These are phyloP conservation scores for Melanaphis sacchari DNA, from an alignment of 1,140 invertebrate genomes.

Conservation along the genomic window DNA sequence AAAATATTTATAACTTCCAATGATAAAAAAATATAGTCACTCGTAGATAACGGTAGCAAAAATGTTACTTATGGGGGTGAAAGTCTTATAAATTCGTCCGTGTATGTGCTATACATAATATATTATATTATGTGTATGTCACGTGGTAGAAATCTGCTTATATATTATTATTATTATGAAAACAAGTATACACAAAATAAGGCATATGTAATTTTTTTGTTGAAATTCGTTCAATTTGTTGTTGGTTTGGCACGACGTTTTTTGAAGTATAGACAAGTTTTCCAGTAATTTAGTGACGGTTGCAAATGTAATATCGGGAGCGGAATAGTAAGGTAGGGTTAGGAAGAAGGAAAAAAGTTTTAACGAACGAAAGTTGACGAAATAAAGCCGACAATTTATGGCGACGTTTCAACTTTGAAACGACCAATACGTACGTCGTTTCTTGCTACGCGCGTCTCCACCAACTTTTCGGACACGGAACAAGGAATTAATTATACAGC, in stretches of 20 bases:
- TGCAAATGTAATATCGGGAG: neutral
- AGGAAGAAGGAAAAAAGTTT: slow-evolving; percentile 21
- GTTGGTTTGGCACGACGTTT: neutral
- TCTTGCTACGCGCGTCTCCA: slow-evolving; percentile 11
- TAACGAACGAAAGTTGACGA: slow-evolving; percentile 56
- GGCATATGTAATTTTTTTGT: neutral
- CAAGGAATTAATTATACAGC: slow-evolving; percentile 53
- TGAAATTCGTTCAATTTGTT: neutral
- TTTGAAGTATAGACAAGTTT: neutral
- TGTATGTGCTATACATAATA: neutral
- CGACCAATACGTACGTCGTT: slow-evolving; percentile 36
- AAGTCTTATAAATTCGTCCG: neutral
- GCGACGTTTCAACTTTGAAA: slow-evolving; percentile 53
- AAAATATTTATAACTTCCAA: neutral
- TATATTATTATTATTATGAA: neutral
- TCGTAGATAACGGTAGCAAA: neutral
- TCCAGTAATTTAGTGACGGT: slow-evolving; percentile 34
- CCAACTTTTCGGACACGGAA: slow-evolving; percentile 48
- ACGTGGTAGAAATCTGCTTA: neutral
- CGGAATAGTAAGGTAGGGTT: neutral
- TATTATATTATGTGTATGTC: neutral
- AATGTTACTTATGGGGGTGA: neutral
- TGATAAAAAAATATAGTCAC: neutral
- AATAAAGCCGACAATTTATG: slow-evolving; percentile 56
- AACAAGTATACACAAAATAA: neutral